Evolutionary conservation across 2,113 vertebrate species (phyloP).

Genomic region (Seriola aureovittata): DNA sequence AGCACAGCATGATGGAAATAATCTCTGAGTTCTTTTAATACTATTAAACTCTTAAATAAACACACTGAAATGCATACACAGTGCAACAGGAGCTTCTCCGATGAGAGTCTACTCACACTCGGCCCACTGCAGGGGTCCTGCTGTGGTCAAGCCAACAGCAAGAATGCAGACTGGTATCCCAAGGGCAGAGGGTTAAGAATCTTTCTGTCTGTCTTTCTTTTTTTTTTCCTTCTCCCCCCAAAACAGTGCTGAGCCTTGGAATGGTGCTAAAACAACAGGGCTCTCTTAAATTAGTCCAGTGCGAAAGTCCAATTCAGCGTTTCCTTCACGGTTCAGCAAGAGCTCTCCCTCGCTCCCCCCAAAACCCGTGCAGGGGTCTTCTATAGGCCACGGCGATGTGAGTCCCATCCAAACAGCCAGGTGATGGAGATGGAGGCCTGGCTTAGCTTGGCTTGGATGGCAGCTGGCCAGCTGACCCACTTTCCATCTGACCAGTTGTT

Average conservation of each 20-base stretch:
- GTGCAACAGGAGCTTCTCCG: conserved; percentile 50
- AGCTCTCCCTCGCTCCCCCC: conserved; percentile 7
- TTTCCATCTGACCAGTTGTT: conserved; percentile 53
- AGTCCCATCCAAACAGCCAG: conserved; percentile 58
- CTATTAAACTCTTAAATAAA: conserved; percentile 52
- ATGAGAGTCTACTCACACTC: conserved; percentile 26
- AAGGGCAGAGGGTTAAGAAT: conserved; percentile 67
- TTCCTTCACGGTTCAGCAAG: conserved; percentile 50
- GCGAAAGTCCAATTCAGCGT: conserved; percentile 56
- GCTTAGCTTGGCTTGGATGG: conserved; percentile 27
- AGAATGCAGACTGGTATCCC: conserved; percentile 69
- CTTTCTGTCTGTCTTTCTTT: conserved; percentile 44
- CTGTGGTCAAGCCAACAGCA: conserved; percentile 62
- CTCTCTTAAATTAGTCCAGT: conserved; percentile 64
- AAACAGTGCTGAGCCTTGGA: conserved; percentile 39
- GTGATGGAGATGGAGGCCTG: conserved; percentile 52
- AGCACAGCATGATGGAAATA: conserved; percentile 38
- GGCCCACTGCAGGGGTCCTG: conserved; percentile 55
- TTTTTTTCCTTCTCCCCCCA: background rate
- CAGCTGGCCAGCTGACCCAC: conserved; percentile 61
- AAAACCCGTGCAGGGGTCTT: conserved; percentile 16
- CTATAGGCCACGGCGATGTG: conserved; percentile 22
- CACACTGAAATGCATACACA: conserved; percentile 21
- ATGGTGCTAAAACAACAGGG: conserved; percentile 64
- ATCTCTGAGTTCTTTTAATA: conserved; percentile 33